A percentile compares a stretch with the other conserved stretches of the same genome.
Evolutionary conservation across 1,140 invertebrate species (phyloP).

Genomic region (Leptinotarsa undecemlineata): DNA sequence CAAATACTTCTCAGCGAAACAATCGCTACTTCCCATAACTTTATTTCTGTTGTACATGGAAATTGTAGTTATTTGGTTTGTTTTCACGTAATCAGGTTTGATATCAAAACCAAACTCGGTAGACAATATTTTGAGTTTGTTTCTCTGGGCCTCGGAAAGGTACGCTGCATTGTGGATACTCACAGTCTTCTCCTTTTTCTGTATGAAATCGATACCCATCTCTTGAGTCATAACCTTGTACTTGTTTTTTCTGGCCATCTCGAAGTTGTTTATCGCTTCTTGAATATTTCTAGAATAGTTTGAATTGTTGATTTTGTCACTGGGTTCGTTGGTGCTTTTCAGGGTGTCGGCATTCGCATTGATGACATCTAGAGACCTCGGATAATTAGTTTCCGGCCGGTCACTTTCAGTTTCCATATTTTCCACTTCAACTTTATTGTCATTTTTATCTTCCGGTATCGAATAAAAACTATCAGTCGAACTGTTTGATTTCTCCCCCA

Average conservation of each 20-base stretch:
- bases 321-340: conserved; percentile 18
- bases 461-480: conserved; percentile 44
- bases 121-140: conserved; percentile 52
- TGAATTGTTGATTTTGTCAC: background rate
- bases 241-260: conserved; percentile 44
- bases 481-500: conserved; percentile 28
- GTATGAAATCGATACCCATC: conserved; percentile 30
- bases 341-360: conserved; percentile 36
- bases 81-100: conserved; percentile 27
- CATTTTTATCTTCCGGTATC: conserved; percentile 30
- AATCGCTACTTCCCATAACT: conserved; percentile 41
- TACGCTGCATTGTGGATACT: conserved; percentile 1
- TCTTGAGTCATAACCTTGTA: conserved; percentile 45
- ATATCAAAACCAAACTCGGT: conserved; percentile 49
- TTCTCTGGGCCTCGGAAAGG: conserved; percentile 52
- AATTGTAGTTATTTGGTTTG: conserved; percentile 34
- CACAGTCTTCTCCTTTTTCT: background rate
- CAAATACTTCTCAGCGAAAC: conserved; percentile 30
- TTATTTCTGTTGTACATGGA: conserved; percentile 43
- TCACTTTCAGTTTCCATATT: conserved; percentile 26
- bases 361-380: conserved; percentile 39
- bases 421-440: conserved; percentile 20
- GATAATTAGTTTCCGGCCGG: conserved; percentile 19
- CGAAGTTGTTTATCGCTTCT: conserved; percentile 43
- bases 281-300: conserved; percentile 27